A percentile compares a stretch with the other conserved stretches of the same genome.
Conservation (phyloP, 2,888 invertebrate species). For the Ferdinandea cuprea region DNA sequence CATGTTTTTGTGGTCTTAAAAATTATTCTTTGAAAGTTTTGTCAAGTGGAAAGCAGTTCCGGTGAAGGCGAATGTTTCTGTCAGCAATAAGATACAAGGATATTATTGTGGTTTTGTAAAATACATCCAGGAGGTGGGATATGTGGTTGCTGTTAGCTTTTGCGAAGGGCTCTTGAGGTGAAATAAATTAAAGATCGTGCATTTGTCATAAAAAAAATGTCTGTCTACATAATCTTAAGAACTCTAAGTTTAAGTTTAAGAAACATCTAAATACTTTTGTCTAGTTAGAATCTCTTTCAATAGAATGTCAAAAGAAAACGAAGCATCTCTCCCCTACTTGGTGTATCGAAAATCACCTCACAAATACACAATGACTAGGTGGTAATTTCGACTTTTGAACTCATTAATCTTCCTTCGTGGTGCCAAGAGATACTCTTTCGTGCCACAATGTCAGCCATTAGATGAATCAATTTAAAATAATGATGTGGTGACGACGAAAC, state of each 20-base stretch:
- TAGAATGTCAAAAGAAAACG: too few relatives aligned
- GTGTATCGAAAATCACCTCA: neutral
- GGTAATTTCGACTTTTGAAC: conserved; percentile 22
- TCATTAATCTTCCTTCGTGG: conserved; percentile 47
- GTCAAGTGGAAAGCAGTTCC: conserved; percentile 41
- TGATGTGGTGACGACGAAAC: conserved; percentile 38
- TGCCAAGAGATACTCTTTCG: conserved; percentile 23
- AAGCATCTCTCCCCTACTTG: neutral
- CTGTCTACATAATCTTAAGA: neutral
- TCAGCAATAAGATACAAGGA: conserved; percentile 15
- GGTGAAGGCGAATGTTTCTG: conserved; percentile 25
- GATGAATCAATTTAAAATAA: conserved; percentile 51
- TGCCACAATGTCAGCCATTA: conserved; percentile 43
- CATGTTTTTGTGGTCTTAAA: conserved; percentile 29
- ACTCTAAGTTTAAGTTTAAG: neutral
- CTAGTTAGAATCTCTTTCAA: neutral
- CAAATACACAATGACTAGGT: conserved; percentile 11
- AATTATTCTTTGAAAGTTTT: conserved; percentile 50
- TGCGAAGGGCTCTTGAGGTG: neutral
- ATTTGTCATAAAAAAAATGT: conserved; percentile 1
- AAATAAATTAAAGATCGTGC: neutral
- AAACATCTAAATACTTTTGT: neutral
- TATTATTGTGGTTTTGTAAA: neutral
- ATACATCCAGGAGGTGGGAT: neutral
- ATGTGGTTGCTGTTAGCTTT: neutral